Base-by-base conservation (phyloP, 2,113 vertebrate species). In the Cyanoliseus patagonus region DNA sequence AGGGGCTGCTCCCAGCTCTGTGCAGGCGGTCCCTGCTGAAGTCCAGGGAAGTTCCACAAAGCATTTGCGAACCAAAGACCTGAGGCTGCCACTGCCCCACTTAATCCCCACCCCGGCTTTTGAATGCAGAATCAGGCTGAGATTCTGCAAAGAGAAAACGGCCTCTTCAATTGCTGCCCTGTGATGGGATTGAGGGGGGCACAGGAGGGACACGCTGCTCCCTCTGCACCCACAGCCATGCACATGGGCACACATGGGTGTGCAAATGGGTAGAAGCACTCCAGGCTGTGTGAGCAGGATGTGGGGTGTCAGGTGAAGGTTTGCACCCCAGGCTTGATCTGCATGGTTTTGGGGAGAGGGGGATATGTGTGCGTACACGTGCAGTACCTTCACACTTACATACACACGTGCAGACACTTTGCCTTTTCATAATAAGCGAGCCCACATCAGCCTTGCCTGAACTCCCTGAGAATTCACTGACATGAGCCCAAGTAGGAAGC, bases 331-430 rank as follows among this genome's bases (percentile, higher is more conserved):
- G 11, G 4, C 4, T 52, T 24, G 27, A 25, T 31, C 64, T 15
- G 20, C 16, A 1, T 0, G 7, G 4, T 17, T 17, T 31, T n/a
- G 33, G 11, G 35, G 33, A n/a, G 11, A 4, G 19, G 44, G 4
- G 9, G 44, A 13, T 37, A 17, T 3, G 7, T 5, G 7, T 35
- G 16, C 5, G 1, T 13, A 11, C 0, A 22, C 2, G 4, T 77
- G 64, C 41, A 25, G 28, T 6, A 17, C 30, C 55, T 81, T 46
- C 11, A 2, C 30, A 12, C 63, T 22, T 44, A 3, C 3, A 1
- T 3, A 3, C 1, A 30, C 0, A 4, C 13, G 2, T 3, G 5
- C 1, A 51, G 17, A 11, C 2, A 23, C 20, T 22, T 84, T 0
- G 0, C 11, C 13, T 70, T 39, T 70, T 55, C 46, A 3, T 6